phyloP scores from a whole-genome alignment of 2,113 vertebrate species.

The Mus musculus region GRCm39 chr2:24361001-24361500 shows the following conservation, averaged over 20 bases:
- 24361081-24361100: neutral
- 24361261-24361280: constrained; percentile 11
- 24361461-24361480: constrained; percentile 64
- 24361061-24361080: constrained; percentile 7
- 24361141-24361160: neutral
- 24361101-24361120: neutral
- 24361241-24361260: neutral
- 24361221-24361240: neutral
- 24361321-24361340: neutral
- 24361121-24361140: constrained; percentile 24
- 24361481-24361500: constrained; percentile 70
- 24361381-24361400: neutral
- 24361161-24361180: neutral
- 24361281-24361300: neutral
- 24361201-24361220: constrained; percentile 44
- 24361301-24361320: constrained; percentile 26
- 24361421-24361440: constrained; percentile 79
- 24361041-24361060: neutral
- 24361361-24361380: neutral
- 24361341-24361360: neutral
- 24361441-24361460: constrained; percentile 77
- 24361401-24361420: constrained; percentile 43
- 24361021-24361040: neutral
- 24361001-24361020: constrained; percentile 40
- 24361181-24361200: neutral